Percentiles rank a stretch among this genome's conserved stretches.
Conservation (phyloP, 2,888 invertebrate genomes). For the Papilio elwesi region DNA sequence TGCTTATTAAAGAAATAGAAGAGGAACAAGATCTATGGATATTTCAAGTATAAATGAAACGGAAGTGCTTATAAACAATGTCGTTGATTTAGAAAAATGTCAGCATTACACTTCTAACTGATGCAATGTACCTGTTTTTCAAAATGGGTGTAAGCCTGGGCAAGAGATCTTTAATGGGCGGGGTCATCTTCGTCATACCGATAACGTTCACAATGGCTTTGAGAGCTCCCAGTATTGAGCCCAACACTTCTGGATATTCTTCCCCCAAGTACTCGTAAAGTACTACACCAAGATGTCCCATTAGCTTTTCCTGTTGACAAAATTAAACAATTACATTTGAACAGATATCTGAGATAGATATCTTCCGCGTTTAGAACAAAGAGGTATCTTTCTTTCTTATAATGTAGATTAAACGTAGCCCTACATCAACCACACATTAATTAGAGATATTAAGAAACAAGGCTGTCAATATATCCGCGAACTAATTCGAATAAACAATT, state of each 20-base stretch:
- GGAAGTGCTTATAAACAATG: no score
- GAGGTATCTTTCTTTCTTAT: no score
- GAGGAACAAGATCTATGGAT: no score
- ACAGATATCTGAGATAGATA: background rate
- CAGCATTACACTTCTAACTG: background rate
- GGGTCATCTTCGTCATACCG: constrained; percentile 99
- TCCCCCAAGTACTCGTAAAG: constrained; percentile 99
- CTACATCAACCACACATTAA: no score
- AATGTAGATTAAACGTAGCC: no score
- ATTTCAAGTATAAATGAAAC: no score
- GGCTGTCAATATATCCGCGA: no score
- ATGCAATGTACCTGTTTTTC: constrained; percentile 91
- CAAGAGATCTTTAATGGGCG: constrained; percentile 98
- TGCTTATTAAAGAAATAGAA: no score
- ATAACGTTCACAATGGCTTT: constrained; percentile 99
- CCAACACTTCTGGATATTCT: constrained; percentile 99
- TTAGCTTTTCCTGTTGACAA: constrained; percentile 93
- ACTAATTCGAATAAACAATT: no score
- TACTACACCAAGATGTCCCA: constrained; percentile 99
- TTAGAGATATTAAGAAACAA: no score
- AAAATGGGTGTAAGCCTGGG: constrained; percentile 98
- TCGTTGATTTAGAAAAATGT: no score
- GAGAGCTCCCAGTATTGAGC: constrained; percentile 98
- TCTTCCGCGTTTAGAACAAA: no score
- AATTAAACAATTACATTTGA: constrained; percentile 16